A percentile compares a stretch with the other conserved stretches of the same genome.
Conservation (phyloP, 2,113 vertebrate genomes). For the Penelope pileata region DNA sequence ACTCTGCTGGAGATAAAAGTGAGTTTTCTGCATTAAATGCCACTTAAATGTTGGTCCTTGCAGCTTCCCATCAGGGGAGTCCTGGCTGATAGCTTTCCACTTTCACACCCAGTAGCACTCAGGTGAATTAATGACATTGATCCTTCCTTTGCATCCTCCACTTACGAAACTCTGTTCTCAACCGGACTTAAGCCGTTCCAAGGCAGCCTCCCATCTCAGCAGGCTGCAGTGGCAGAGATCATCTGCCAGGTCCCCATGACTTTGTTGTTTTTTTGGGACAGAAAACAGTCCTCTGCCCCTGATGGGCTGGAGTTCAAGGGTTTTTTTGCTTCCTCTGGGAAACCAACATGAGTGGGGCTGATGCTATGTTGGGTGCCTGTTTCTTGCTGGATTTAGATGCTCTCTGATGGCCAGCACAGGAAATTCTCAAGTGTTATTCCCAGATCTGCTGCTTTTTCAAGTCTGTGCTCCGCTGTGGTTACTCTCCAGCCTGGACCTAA, state of each 20-base stretch:
- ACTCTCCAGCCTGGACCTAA: neutral
- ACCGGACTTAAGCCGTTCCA: neutral
- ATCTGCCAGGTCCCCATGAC: neutral
- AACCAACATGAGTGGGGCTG: neutral
- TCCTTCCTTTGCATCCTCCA: neutral
- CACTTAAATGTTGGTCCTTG: neutral
- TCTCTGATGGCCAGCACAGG: neutral
- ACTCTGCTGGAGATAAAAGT: neutral
- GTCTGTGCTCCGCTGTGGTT: neutral
- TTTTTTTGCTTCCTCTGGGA: neutral
- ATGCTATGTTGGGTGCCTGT: neutral
- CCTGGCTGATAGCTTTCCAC: neutral
- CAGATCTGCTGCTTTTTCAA: neutral
- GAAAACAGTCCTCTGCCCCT: neutral
- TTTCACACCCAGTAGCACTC: neutral
- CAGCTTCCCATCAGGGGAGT: neutral
- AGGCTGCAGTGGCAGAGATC: neutral
- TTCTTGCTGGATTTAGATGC: neutral
- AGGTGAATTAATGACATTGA: neutral
- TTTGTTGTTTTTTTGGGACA: neutral
- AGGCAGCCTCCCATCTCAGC: neutral
- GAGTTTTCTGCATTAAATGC: neutral
- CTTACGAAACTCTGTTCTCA: neutral
- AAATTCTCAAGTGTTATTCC: neutral
- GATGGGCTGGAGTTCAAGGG: neutral